Base-by-base conservation (phyloP, 1,140 invertebrate species). In the Condylostylus longicornis region DNA sequence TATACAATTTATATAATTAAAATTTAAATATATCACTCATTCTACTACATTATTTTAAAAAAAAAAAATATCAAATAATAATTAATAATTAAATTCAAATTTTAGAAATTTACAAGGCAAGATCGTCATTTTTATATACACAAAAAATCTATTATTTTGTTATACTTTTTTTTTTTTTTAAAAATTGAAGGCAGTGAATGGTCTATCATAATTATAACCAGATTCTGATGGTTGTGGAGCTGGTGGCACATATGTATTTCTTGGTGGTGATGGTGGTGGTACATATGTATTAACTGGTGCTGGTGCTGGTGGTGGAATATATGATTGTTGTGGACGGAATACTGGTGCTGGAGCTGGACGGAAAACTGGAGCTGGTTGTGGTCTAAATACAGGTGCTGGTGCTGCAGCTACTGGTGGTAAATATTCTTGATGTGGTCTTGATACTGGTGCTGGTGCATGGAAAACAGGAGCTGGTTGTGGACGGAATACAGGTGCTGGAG, bases 391-490 rank as follows among this genome's bases (percentile, higher is more conserved):
- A 22, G 18, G 34, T 36, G 34, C 18, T 36, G 34, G 34, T 23
- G 34, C 5, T 34, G 33, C 8, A 14, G 33, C 7, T 34, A n/a
- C n/a, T 36, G 20, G 34, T 23, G 34, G 34, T 17, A 4, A 18
- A 9, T 6, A 20, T 36, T 18, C 18, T 25, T 18, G 34, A 22
- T 18, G 49, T 48, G 30, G 50, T 47, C 36, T 70, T 25, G 23
- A n/a, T 25, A n/a, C 7, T 25, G 23, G 23, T 25, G 23, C 7
- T 25, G 23, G 23, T 25, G 23, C 7, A 25, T 7, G 23, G n/a
- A n/a, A n/a, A 8, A n/a, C 7, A 25, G 23, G 23, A 25, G 23
- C 7, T 8, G 23, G 23, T 32, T 19, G 12, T 8, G 8, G 17
- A 20, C n/a, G 9, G 5, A 13, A 13, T 12, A 10, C 6, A 7